Evolutionary conservation across 2,888 invertebrate species (phyloP), one percentile per base, ranked within the genome.

Genomic region (Alsophila aescularia): DNA sequence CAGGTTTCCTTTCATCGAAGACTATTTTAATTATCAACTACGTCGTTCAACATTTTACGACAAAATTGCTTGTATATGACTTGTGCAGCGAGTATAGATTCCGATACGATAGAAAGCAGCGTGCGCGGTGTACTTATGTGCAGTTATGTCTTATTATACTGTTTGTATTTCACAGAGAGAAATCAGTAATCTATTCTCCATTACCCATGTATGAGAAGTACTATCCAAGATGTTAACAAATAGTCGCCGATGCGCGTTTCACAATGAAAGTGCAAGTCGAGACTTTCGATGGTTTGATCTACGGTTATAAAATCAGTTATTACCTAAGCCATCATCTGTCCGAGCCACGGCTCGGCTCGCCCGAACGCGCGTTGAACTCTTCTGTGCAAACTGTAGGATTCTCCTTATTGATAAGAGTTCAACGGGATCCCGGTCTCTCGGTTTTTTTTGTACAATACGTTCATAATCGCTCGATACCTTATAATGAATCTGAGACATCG

Each of bases 221-320:
- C n/a, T 57, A 52, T 48, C 14, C 40, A 39, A 45, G 29, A 36
- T 35, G 55, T 44, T 39, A 39, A 50, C 40, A 35, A 42, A 48
- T 40, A 45, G 27, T 47, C 41, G 8, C 9, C 24, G 48, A 44
- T 34, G 15, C 24, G 24, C 42, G 48, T 53, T 53, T 57, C 53
- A 35, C 37, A 54, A 52, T 60, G 77, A 78, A 75, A 77, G 73
- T 52, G 73, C 64, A 74, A 75, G 72, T 72, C 48, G 49, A 62
- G 64, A 70, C 68, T 72, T 72, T 72, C 69, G 62, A 66, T 51
- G 51, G 59, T 48, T 63, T 50, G 35, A 56, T 37, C 50, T 59
- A 51, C 59, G 48, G 21, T 58, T 66, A 69, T 66, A 59, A 65
- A 65, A 70, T 55, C 67, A 56, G 45, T 32, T 64, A 62, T 66